Evolutionary conservation across 2,113 vertebrate genomes (phyloP).

Genomic region (Oryzias woworae): DNA sequence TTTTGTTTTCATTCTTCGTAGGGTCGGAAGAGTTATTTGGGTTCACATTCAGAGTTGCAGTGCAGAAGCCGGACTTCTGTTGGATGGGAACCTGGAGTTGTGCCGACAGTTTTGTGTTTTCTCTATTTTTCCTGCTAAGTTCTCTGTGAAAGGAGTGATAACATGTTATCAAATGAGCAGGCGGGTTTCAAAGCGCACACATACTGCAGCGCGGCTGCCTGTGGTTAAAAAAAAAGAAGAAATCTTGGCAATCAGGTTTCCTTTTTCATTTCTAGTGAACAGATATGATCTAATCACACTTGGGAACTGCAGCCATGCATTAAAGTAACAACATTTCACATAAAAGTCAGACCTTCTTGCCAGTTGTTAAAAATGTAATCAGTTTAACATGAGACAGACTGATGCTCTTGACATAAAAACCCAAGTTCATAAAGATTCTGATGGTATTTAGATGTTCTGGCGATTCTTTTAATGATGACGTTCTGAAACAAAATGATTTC

Average conservation of each 20-base stretch:
- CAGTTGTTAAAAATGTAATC: constrained; percentile 45
- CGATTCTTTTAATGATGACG: background rate
- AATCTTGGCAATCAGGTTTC: constrained; percentile 31
- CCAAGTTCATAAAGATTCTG: constrained; percentile 16
- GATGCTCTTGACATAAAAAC: constrained; percentile 3
- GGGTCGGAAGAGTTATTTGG: constrained; percentile 73
- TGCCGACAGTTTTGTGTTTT: constrained; percentile 27
- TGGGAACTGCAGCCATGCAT: constrained; percentile 38
- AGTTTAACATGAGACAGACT: constrained; percentile 25
- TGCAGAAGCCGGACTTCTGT: constrained; percentile 52
- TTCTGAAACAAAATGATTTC: background rate
- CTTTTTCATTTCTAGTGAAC: constrained; percentile 46
- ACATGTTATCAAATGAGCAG: constrained; percentile 29
- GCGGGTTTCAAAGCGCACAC: constrained; percentile 13
- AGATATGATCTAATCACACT: constrained; percentile 58
- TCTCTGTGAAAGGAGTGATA: constrained; percentile 43
- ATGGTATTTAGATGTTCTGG: constrained; percentile 22
- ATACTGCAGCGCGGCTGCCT: constrained; percentile 10
- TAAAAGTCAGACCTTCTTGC: constrained; percentile 19
- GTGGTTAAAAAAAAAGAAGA: constrained; percentile 8
- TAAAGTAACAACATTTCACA: constrained; percentile 41
- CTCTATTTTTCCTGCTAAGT: constrained; percentile 24
- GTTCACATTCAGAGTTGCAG: constrained; percentile 42
- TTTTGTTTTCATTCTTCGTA: constrained; percentile 65
- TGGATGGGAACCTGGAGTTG: constrained; percentile 45